phyloP scores from a whole-genome alignment of 37 sponge, comb jelly and placozoan genomes.

The Halisarca cf. caerulea region DNA sequence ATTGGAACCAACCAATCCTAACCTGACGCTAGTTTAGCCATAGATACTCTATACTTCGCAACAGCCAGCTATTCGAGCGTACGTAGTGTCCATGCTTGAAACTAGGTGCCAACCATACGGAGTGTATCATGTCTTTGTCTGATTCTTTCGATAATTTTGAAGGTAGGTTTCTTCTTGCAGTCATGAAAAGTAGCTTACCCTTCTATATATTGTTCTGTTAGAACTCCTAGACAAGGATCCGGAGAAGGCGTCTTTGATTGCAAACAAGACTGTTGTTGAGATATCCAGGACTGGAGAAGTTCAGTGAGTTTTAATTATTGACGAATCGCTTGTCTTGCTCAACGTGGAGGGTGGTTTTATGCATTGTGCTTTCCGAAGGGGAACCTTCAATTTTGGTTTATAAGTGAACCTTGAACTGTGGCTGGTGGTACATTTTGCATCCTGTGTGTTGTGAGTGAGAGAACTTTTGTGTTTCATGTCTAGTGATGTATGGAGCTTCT shows the following conservation, averaged over 20 bases:
- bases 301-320: constrained; percentile 52
- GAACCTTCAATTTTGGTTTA: not conserved
- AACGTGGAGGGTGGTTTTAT: constrained; percentile 28
- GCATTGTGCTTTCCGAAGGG: too few species aligned
- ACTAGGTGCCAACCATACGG: too few species aligned
- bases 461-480: not conserved
- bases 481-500: not conserved
- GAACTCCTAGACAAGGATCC: not conserved
- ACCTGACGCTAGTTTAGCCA: too few species aligned
- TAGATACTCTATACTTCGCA: too few species aligned
- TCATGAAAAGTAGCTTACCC: too few species aligned
- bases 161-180: too few species aligned
- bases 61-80: too few species aligned
- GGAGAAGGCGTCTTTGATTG: not conserved
- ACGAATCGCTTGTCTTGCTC: constrained; percentile 64
- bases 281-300: not conserved
- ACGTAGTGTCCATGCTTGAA: too few species aligned
- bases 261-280: not conserved
- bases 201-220: too few species aligned
- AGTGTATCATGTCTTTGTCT: too few species aligned
- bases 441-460: not conserved
- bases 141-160: too few species aligned
- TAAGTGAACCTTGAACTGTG: not conserved
- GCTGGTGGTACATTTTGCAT: not conserved
- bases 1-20: too few species aligned